Conservation (phyloP, 2,888 invertebrate species). For the Muschampia plurimacula region DNA sequence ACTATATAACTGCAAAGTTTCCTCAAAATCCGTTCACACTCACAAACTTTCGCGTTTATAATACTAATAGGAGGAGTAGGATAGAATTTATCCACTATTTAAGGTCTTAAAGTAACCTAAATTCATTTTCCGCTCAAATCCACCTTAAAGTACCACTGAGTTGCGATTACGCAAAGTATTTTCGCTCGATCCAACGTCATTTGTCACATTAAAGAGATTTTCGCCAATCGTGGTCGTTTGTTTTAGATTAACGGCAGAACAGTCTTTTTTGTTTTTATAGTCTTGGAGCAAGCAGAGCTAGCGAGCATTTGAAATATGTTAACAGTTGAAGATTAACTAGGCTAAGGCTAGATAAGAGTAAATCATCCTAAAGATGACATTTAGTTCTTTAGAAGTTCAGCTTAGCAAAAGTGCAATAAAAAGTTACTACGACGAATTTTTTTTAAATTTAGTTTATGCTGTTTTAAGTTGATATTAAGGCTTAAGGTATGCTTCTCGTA, state of each 20-base stretch:
- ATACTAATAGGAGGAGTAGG: no score
- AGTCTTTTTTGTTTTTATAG: background rate
- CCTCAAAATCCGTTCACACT: no score
- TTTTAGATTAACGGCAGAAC: constrained; percentile 22
- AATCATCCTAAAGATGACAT: background rate
- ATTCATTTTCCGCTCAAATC: background rate
- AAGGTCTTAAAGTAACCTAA: background rate
- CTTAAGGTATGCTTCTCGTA: no score
- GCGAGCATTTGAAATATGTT: background rate
- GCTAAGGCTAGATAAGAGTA: background rate
- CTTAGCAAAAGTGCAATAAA: background rate
- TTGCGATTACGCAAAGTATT: background rate
- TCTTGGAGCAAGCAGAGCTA: no score
- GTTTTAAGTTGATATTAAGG: no score
- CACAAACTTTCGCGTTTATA: no score
- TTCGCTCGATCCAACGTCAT: constrained; percentile 23
- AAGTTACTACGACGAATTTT: no score
- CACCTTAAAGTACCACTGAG: background rate
- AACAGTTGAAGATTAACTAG: background rate
- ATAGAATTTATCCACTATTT: no score
- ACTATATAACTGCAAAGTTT: no score
- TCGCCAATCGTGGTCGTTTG: constrained; percentile 21
- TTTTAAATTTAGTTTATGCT: no score
- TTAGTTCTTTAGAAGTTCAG: background rate
- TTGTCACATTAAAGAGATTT: constrained; percentile 34